These are phyloP conservation scores for Metalampra italica DNA, from an alignment of 2,888 invertebrate species.

Conservation along the genomic window DNA sequence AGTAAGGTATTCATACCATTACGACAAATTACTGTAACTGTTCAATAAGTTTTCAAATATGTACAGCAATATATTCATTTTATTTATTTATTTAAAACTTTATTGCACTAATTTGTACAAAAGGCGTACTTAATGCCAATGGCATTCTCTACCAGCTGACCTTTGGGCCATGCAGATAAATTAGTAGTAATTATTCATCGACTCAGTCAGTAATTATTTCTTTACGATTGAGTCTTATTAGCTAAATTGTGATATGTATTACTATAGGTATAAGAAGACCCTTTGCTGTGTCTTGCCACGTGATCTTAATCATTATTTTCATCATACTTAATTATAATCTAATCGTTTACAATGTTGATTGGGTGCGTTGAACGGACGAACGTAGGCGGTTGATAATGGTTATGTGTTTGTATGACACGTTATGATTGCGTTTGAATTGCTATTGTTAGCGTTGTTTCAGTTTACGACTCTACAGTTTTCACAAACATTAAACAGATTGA, in stretches of 20 bases:
- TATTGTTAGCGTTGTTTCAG: slow-evolving; percentile 34
- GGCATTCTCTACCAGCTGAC: no score
- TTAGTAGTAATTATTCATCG: no score
- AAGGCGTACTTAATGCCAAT: no score
- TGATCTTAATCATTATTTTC: slow-evolving; percentile 34
- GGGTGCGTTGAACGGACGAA: slow-evolving; percentile 37
- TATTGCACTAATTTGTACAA: no score
- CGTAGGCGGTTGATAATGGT: slow-evolving; percentile 27
- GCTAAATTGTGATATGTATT: no score
- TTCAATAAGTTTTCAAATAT: neutral
- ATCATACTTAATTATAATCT: slow-evolving; percentile 35
- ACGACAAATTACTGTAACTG: no score
- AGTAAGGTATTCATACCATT: neutral
- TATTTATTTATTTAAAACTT: no score
- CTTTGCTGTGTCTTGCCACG: slow-evolving; percentile 18
- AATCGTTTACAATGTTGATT: slow-evolving; percentile 25
- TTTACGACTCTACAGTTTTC: slow-evolving; percentile 18
- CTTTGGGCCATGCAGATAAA: no score
- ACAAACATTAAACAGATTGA: slow-evolving; percentile 5
- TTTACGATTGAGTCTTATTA: no score
- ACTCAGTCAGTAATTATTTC: no score
- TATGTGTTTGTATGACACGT: slow-evolving; percentile 29
- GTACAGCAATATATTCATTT: no score
- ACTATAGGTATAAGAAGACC: no score
- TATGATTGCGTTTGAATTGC: slow-evolving; percentile 36